These are phyloP conservation scores for Microctonus aethiopoides DNA, from an alignment of 2,888 invertebrate species.

Conservation along the genomic window DNA sequence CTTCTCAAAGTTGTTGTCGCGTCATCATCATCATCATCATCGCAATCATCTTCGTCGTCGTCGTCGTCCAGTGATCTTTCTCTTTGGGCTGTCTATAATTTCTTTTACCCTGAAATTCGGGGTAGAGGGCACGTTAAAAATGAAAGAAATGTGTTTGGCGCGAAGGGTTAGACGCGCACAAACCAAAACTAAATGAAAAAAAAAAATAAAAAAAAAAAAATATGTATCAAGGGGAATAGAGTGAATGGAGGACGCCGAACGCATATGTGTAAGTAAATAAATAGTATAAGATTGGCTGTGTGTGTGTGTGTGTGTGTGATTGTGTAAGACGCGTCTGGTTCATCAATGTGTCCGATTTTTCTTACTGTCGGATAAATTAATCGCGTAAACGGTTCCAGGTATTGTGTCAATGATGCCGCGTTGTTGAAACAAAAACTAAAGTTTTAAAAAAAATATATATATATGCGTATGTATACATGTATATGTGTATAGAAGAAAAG, in stretches of 20 bases:
- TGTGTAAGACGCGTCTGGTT: background rate
- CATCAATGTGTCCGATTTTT: conserved; percentile 35
- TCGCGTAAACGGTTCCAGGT: conserved; percentile 47
- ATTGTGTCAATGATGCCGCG: conserved; percentile 31
- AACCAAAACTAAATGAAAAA: background rate
- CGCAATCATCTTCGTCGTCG: conserved; percentile 21
- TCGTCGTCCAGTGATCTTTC: conserved; percentile 1
- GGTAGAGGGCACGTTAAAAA: conserved; percentile 16
- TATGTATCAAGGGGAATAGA: background rate
- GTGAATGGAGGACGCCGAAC: conserved; percentile 15
- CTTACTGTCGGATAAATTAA: conserved; percentile 42
- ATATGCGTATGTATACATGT: too few relatives aligned
- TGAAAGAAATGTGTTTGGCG: conserved; percentile 39
- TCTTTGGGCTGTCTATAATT: background rate
- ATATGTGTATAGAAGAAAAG: too few relatives aligned
- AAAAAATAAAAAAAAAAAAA: conserved; percentile 4
- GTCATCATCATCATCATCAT: conserved; percentile 25
- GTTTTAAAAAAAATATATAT: too few relatives aligned
- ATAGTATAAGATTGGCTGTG: background rate
- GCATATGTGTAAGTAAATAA: conserved; percentile 29
- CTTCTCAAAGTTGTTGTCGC: conserved; percentile 12
- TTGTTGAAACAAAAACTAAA: background rate
- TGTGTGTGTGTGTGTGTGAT: background rate
- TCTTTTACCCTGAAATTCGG: conserved; percentile 52
- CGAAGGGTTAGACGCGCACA: conserved; percentile 25